Conservation (phyloP, 2,113 vertebrate genomes). For the Megaceryle torquata region DNA sequence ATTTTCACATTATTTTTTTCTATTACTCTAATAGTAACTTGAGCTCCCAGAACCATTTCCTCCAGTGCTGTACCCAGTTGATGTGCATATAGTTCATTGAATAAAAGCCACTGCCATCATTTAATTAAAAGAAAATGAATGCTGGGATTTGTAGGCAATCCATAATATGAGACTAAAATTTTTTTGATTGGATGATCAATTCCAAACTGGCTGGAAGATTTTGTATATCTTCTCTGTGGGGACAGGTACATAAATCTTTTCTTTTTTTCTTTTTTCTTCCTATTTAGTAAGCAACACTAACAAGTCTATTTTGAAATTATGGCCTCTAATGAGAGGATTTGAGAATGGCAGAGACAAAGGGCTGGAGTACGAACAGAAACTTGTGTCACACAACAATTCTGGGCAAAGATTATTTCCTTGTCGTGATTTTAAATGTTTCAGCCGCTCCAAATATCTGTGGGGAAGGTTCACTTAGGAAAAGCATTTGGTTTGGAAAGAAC, state of each 20-base stretch:
- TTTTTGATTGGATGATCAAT: not conserved
- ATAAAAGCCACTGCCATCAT: not conserved
- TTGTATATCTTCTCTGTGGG: not conserved
- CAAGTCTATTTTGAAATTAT: not conserved
- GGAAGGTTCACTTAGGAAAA: not conserved
- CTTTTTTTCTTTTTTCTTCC: not conserved
- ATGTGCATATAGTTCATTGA: not conserved
- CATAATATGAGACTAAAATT: not conserved
- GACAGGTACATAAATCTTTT: not conserved
- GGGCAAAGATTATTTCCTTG: not conserved
- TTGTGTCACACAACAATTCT: not conserved
- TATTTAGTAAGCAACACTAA: not conserved
- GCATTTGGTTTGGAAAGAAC: not conserved
- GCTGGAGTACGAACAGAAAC: not conserved
- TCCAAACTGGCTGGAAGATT: not conserved
- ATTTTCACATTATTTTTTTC: not conserved
- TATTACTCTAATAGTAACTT: not conserved
- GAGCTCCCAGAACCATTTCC: not conserved
- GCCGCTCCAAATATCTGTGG: not conserved
- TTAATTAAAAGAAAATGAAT: not conserved
- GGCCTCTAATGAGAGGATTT: not conserved
- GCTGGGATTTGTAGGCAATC: not conserved
- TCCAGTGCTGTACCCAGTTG: not conserved
- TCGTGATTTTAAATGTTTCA: not conserved
- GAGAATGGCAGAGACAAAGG: not conserved